These are phyloP conservation scores for Polydrusus tereticollis DNA, from an alignment of 2,888 invertebrate species.

Conservation along the genomic window DNA sequence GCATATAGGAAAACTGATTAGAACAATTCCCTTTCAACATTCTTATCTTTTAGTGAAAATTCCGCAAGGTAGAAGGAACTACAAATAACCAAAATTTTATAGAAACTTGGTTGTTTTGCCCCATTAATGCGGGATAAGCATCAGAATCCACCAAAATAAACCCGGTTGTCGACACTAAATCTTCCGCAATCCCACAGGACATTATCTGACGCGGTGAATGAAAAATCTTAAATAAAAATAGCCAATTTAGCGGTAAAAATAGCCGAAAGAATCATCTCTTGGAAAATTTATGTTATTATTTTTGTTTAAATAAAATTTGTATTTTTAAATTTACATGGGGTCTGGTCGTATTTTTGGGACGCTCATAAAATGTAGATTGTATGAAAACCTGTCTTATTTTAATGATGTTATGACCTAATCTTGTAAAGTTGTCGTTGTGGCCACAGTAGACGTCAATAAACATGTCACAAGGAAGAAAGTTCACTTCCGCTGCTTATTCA, in stretches of 20 bases:
- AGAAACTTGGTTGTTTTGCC: neutral
- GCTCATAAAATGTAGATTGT: neutral
- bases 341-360: neutral
- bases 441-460: too few species aligned
- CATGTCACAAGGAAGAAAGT: too few species aligned
- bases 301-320: constrained; percentile 4
- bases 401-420: neutral
- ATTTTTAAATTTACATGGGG: neutral
- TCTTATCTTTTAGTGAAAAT: too few species aligned
- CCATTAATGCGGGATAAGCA: neutral
- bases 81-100: too few species aligned
- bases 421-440: too few species aligned
- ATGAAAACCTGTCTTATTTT: constrained; percentile 4
- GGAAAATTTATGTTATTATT: constrained; percentile 11
- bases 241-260: constrained; percentile 15
- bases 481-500: too few species aligned
- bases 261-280: neutral
- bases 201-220: neutral
- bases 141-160: neutral
- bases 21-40: too few species aligned
- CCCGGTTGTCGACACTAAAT: constrained; percentile 8
- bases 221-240: neutral
- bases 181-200: neutral
- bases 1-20: too few species aligned
- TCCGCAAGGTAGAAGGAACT: too few species aligned